phyloP scores from a whole-genome alignment of 2,888 invertebrate species.

The Ecliptopera silaceata region DNA sequence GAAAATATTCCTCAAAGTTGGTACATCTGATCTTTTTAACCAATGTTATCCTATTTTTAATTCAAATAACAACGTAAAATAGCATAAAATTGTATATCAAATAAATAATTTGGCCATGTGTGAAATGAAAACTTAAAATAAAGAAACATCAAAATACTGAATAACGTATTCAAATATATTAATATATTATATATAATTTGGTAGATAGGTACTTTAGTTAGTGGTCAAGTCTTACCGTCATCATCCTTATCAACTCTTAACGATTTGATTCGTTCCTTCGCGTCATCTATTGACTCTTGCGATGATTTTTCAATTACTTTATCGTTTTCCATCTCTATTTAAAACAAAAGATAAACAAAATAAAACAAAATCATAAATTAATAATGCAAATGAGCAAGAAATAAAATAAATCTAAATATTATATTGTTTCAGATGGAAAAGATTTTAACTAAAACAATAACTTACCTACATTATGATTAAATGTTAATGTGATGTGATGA shows the following conservation, averaged over 20 bases:
- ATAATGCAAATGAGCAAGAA: not conserved
- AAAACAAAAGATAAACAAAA: slow-evolving; percentile 38
- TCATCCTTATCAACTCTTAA: slow-evolving; percentile 77
- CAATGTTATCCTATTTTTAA: slow-evolving; percentile 6
- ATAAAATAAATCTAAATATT: not conserved
- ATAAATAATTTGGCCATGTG: slow-evolving; percentile 51
- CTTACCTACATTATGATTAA: no score
- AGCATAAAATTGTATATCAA: slow-evolving; percentile 15
- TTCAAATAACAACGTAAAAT: not conserved
- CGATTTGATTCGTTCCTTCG: slow-evolving; percentile 73
- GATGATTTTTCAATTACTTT: slow-evolving; percentile 63
- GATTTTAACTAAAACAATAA: no score
- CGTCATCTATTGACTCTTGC: slow-evolving; percentile 73
- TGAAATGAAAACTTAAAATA: slow-evolving; percentile 34
- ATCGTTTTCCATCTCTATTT: slow-evolving; percentile 60
- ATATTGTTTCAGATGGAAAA: no score
- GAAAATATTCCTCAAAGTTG: slow-evolving; percentile 72
- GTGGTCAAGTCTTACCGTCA: slow-evolving; percentile 65
- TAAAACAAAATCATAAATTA: slow-evolving; percentile 30
- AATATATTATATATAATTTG: not conserved
- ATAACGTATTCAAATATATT: not conserved
- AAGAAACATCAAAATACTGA: slow-evolving; percentile 15
- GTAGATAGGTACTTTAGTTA: not conserved
- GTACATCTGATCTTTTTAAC: slow-evolving; percentile 38
- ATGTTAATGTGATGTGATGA: no score